Evolutionary conservation across 2,113 vertebrate genomes (phyloP).

Genomic region (Eidolon helvum): DNA sequence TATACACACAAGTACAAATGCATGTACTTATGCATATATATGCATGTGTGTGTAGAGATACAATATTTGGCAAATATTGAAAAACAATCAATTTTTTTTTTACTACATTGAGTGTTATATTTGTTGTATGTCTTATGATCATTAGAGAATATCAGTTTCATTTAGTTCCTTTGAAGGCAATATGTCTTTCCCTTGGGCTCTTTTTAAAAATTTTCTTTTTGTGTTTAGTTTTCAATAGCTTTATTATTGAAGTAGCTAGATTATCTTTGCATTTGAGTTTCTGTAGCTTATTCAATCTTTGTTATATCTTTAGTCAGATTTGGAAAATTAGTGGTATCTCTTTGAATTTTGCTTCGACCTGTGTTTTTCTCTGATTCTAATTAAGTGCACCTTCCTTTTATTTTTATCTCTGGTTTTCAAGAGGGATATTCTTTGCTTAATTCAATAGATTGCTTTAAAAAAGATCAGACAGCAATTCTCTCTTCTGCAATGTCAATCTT

Average conservation of each 20-base stretch:
- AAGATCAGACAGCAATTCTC: neutral
- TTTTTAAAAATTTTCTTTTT: neutral
- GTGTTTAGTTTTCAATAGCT: neutral
- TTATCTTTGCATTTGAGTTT: neutral
- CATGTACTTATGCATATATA: no score
- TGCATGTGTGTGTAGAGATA: neutral
- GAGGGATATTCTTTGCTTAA: neutral
- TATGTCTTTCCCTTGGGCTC: neutral
- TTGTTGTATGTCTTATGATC: neutral
- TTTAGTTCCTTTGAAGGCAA: neutral
- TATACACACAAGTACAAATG: no score
- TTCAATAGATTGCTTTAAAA: neutral
- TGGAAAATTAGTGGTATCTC: neutral
- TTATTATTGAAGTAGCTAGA: neutral
- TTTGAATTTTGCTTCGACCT: neutral
- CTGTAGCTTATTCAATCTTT: neutral
- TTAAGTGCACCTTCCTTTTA: neutral
- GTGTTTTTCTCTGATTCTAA: neutral
- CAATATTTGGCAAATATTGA: neutral
- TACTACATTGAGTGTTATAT: neutral
- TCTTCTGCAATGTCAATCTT: neutral
- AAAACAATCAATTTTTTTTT: neutral
- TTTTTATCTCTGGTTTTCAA: neutral
- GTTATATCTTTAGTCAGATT: neutral
- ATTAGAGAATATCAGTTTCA: neutral